phyloP scores from a whole-genome alignment of 2,888 invertebrate genomes.

The Morpho helenor region DNA sequence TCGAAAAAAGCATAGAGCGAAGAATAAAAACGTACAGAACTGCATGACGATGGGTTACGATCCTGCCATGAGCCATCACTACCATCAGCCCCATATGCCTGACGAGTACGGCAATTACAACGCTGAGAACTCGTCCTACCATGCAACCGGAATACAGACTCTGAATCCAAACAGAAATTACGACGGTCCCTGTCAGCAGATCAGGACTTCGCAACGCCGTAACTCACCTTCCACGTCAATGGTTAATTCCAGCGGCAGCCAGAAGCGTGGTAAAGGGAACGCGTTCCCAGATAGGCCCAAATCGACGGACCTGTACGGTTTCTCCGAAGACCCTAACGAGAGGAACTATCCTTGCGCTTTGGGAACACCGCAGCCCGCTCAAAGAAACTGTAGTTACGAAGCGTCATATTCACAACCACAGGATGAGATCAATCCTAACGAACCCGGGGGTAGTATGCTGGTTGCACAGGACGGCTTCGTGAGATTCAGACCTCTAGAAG shows the following conservation, averaged over 20 bases:
- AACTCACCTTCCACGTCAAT: constrained; percentile 68
- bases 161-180: constrained; percentile 76
- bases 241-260: constrained; percentile 70
- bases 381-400: constrained; percentile 68
- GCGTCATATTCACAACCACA: constrained; percentile 77
- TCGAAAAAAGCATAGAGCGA: constrained; percentile 69
- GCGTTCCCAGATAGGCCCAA: constrained; percentile 82
- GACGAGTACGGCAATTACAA: constrained; percentile 72
- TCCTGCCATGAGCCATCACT: constrained; percentile 67
- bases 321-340: constrained; percentile 69
- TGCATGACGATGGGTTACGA: constrained; percentile 81
- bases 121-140: constrained; percentile 72
- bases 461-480: constrained; percentile 95
- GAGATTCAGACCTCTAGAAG: constrained; percentile 87
- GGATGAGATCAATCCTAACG: constrained; percentile 67
- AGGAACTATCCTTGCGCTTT: constrained; percentile 64
- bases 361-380: constrained; percentile 73
- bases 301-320: constrained; percentile 80
- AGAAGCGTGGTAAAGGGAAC: constrained; percentile 70
- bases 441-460: constrained; percentile 85
- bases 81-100: constrained; percentile 74
- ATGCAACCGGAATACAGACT: constrained; percentile 73
- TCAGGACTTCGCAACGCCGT: constrained; percentile 64
- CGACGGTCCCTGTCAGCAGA: constrained; percentile 54
- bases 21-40: constrained; percentile 75